A percentile compares a stretch with the other conserved stretches of the same genome.
phyloP scores from a whole-genome alignment of 2,113 vertebrate species.

The Tupaia tana region DNA sequence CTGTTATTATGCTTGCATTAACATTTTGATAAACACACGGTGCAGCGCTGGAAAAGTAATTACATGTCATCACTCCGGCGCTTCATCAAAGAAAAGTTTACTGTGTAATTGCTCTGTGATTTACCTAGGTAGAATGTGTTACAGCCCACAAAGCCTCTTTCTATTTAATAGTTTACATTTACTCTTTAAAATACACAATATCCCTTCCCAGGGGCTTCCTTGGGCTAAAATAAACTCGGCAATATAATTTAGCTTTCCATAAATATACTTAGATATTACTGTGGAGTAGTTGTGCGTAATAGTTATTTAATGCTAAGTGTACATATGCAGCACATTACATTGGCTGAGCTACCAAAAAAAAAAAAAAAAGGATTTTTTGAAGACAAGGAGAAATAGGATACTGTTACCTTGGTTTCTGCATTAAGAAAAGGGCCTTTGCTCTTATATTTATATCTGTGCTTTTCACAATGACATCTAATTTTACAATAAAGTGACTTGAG shows the following conservation, averaged over 20 bases:
- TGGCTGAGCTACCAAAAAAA: slow-evolving; percentile 77
- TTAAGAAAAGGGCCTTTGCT: slow-evolving; percentile 85
- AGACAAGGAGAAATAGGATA: slow-evolving; percentile 79
- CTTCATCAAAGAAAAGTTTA: slow-evolving; percentile 91
- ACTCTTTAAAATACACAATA: slow-evolving; percentile 87
- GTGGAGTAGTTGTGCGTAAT: slow-evolving; percentile 83
- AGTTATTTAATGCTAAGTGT: slow-evolving; percentile 86
- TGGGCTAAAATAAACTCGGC: slow-evolving; percentile 85
- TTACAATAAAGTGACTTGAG: slow-evolving; percentile 86
- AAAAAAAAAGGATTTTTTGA: slow-evolving; percentile 76
- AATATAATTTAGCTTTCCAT: slow-evolving; percentile 88
- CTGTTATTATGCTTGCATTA: slow-evolving; percentile 99
- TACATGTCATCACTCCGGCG: slow-evolving; percentile 94
- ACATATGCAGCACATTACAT: slow-evolving; percentile 83
- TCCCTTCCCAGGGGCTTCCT: slow-evolving; percentile 83
- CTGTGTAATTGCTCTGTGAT: slow-evolving; percentile 89
- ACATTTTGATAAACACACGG: slow-evolving; percentile 99
- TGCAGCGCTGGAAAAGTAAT: slow-evolving; percentile 96
- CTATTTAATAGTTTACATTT: slow-evolving; percentile 85
- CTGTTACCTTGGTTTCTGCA: slow-evolving; percentile 82
- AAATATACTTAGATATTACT: slow-evolving; percentile 86
- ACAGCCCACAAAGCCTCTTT: slow-evolving; percentile 79
- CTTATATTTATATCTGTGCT: slow-evolving; percentile 86
- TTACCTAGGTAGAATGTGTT: slow-evolving; percentile 86
- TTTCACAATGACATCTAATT: slow-evolving; percentile 88